Base-by-base conservation (phyloP, 2,113 vertebrate species). In the Ctenomys sociabilis region DNA sequence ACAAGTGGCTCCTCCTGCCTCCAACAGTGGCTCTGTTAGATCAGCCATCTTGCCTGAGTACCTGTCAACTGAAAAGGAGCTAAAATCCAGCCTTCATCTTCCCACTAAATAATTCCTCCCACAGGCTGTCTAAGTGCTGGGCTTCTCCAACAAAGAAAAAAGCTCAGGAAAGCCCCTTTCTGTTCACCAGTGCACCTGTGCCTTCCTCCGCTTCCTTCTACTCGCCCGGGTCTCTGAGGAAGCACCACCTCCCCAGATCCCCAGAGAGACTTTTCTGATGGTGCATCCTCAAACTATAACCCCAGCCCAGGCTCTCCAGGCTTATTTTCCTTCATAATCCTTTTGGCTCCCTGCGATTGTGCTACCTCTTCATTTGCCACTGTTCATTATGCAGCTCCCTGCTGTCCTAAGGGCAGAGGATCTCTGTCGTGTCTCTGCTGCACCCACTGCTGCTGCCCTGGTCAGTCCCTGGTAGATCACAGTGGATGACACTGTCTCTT, bases 131-230 rank as follows among this genome's bases (percentile, higher is more conserved):
- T 17, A 8, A 45, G 12, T 0, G 17, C 5, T 17, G 12, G 73
- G 17, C 3, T 52, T 80, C 28, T 40, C 35, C 28, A 26, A 14
- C 35, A 19, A 0, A 30, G 24, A 35, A 0, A 1, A 16, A 35
- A 35, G 35, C 16, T 0, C 66, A 7, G n/a, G 7, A 35, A 3
- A 14, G 5, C 16, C 22, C 19, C 30, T 22, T 43, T 40, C 12
- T 0, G 3, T 0, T 13, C 5, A 1, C 43, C 30, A 32, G 7
- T 13, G 28, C 32, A 26, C 32, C 5, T 1, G 30, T 4, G 52
- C n/a, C 32, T 22, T 17, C n/a, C 37, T 24, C n/a, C 35, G 3
- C 14, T 6, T 59, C 1, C 40, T 21, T 22, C 35, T 61, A 35
- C 19, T 40, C 64, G 30, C 16, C 9, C 7, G 13, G 70, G 37